These are phyloP conservation scores for Orbicella faveolata DNA, from an alignment of 64 coral and sea anemone species.

Conservation along the genomic window DNA sequence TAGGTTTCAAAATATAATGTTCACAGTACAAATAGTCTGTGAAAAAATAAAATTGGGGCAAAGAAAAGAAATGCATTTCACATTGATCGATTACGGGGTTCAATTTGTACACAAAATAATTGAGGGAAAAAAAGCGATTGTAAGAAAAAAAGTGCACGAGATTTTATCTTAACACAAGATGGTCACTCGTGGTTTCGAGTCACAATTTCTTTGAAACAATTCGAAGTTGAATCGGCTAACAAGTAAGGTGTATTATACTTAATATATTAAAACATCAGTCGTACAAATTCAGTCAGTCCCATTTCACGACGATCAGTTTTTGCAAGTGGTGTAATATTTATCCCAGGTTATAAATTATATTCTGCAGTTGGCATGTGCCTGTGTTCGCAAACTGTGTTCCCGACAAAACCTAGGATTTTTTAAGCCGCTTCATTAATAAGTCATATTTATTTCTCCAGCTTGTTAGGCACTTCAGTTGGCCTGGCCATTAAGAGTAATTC, in stretches of 20 bases:
- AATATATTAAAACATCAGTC: too few species aligned
- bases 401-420: neutral
- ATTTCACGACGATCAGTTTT: neutral
- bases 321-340: neutral
- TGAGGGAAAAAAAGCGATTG: neutral
- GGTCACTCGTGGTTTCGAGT: neutral
- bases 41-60: neutral
- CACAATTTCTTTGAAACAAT: neutral
- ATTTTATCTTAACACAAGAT: constrained; percentile 1
- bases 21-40: neutral
- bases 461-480: constrained; percentile 21
- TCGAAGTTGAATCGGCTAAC: neutral
- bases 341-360: neutral
- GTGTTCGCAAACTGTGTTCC: neutral
- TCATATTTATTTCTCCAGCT: neutral
- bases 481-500: constrained; percentile 12
- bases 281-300: too few species aligned
- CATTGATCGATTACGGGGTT: neutral
- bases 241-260: too few species aligned
- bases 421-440: constrained; percentile 15
- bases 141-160: neutral
- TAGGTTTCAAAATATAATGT: neutral
- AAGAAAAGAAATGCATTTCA: neutral
- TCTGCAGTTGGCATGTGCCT: neutral
- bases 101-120: neutral